phyloP scores from a whole-genome alignment of 1,140 invertebrate genomes.

The Drosophila erecta region DNA sequence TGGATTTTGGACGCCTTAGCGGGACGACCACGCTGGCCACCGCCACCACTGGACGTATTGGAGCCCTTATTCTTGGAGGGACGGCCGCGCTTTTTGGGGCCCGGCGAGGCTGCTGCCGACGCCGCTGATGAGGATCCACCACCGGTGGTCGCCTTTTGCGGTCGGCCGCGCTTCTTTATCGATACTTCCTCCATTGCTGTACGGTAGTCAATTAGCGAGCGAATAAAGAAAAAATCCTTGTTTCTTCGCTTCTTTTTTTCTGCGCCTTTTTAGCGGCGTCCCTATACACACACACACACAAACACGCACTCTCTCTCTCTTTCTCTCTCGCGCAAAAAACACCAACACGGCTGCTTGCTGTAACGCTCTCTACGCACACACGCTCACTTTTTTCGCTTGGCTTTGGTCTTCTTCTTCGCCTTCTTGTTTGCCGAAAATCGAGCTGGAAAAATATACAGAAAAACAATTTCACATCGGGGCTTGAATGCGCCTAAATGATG shows the following conservation, averaged over 20 bases:
- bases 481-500: neutral
- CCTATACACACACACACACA: constrained; percentile 18
- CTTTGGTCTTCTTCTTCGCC: neutral
- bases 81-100: constrained; percentile 55
- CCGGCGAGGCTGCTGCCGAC: neutral
- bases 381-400: constrained; percentile 15
- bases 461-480: neutral
- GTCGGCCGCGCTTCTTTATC: constrained; percentile 62
- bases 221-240: constrained; percentile 36
- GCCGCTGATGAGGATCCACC: constrained; percentile 1
- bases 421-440: constrained; percentile 15
- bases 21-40: constrained; percentile 40
- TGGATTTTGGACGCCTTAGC: constrained; percentile 32
- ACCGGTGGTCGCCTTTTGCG: constrained; percentile 37
- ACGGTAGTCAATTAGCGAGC: constrained; percentile 22
- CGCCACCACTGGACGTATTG: neutral
- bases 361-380: constrained; percentile 4
- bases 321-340: too few relatives aligned
- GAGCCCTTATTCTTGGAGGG: constrained; percentile 47
- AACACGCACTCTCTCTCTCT: neutral
- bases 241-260: constrained; percentile 25
- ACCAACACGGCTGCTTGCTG: neutral
- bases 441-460: constrained; percentile 22
- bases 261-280: constrained; percentile 59
- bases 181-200: constrained; percentile 53